Base-by-base conservation (phyloP, 1,140 invertebrate genomes). In the Meloidogyne hapla region DNA sequence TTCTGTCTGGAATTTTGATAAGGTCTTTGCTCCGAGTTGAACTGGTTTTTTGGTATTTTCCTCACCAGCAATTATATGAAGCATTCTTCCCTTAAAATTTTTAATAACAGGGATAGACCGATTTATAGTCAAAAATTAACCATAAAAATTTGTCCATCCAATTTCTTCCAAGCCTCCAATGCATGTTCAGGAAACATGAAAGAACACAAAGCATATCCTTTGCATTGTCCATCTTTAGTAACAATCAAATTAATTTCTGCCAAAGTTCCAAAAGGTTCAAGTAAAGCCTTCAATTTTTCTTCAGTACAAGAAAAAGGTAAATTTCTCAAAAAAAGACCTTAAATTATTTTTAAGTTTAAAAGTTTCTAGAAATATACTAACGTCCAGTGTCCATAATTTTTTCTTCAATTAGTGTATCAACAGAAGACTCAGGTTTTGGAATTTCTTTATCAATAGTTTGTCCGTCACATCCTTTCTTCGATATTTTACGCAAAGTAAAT, bases 111-210 rank as follows among this genome's bases (percentile, higher is more conserved):
- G n/a, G 21, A 9, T 66, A 18, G 25, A 38, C n/a, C n/a, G n/a
- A n/a, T n/a, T n/a, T n/a, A n/a, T n/a, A n/a, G n/a, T n/a, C n/a
- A 66, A 69, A 23, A 72, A 26, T 12, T 2, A 64, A 79, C 89
- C 85, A 94, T 92, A 79, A 96, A 93, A 69, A 92, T 90, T 6
- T 91, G 92, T 4, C 95, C 95, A 89, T 99, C 95, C 2, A 98
- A 88, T 83, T 92, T 91, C 21, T 90, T 90, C 84, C 92, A 97
- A 0, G 96, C 96, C 85, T 91, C 92, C 0, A 94, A 91, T 0
- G 96, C 96, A 89, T 99, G 92, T 88, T 98, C 95, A 0, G 96
- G 94, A 89, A 99, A 92, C 85, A 99, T 88, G 88, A 92, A 99
- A 0, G 94, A 94, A 0, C 99, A 90, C 3, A 93, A 92, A 1